Evolutionary conservation across 53 echinoderm and acorn worm species (phyloP).

Genomic region (Actinopyga echinites): DNA sequence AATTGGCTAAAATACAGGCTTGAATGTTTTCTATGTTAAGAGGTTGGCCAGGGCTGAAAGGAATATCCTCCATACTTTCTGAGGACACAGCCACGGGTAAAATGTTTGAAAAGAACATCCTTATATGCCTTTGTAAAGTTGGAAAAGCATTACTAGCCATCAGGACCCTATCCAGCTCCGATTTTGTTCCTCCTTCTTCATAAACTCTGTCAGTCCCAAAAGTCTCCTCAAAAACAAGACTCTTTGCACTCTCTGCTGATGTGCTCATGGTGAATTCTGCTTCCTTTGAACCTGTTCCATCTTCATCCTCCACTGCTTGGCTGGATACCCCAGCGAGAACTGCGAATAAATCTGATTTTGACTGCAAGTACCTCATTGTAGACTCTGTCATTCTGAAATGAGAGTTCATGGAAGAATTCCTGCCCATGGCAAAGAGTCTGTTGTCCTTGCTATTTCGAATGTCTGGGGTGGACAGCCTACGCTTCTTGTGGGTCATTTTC

Average conservation of each 20-base stretch:
- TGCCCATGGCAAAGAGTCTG: not conserved
- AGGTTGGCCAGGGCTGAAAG: not conserved
- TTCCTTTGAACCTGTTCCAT: conserved; percentile 40
- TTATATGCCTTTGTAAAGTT: conserved; percentile 37
- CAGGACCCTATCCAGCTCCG: conserved; percentile 27
- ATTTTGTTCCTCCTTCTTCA: not conserved
- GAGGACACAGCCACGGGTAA: conserved; percentile 30
- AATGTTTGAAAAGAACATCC: conserved; percentile 47
- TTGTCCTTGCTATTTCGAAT: conserved; percentile 13
- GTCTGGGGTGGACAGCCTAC: conserved; percentile 51
- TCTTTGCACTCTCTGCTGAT: conserved; percentile 50
- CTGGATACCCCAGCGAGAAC: conserved; percentile 76
- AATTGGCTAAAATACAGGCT: conserved; percentile 62
- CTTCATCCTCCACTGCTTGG: conserved; percentile 55
- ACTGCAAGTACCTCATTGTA: conserved; percentile 77
- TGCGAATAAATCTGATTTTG: conserved; percentile 84
- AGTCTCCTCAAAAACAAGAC: conserved; percentile 75
- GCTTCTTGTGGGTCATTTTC: not conserved
- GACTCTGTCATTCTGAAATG: conserved; percentile 87
- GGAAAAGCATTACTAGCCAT: not conserved
- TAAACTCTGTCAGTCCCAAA: conserved; percentile 65
- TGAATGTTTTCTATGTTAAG: conserved; percentile 53
- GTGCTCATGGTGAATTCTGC: conserved; percentile 18
- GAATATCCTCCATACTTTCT: not conserved
- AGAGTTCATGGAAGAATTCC: conserved; percentile 37